A percentile compares a stretch with the other conserved stretches of the same genome.
Conservation (phyloP, 2,113 vertebrate genomes). For the Seriola quinqueradiata region DNA sequence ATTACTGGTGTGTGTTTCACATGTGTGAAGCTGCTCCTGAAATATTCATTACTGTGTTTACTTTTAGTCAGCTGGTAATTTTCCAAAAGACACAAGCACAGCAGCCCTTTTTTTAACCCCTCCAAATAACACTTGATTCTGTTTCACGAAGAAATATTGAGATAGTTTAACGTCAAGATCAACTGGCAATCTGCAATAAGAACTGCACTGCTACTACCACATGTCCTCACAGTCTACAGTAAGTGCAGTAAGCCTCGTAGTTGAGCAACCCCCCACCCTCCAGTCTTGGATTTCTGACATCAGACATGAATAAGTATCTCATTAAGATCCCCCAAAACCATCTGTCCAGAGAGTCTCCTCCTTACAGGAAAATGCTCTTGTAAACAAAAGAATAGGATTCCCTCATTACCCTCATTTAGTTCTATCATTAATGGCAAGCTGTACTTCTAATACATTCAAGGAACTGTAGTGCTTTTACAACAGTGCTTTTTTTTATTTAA, state of each 20-base stretch:
- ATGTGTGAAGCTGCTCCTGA: conserved; percentile 51
- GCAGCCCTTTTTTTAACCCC: not conserved
- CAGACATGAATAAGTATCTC: conserved; percentile 78
- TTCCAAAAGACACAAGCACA: conserved; percentile 12
- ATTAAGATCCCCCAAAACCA: conserved; percentile 78
- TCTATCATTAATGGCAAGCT: conserved; percentile 27
- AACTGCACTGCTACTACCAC: conserved; percentile 6
- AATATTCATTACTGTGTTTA: conserved; percentile 71
- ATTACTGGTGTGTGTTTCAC: conserved; percentile 62
- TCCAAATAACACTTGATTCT: not conserved
- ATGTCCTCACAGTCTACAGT: conserved; percentile 25
- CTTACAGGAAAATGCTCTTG: conserved; percentile 39
- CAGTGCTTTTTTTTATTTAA: no score
- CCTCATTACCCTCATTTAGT: conserved; percentile 64
- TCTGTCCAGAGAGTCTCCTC: conserved; percentile 74
- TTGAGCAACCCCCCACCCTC: conserved; percentile 5
- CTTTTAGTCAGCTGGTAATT: conserved; percentile 34
- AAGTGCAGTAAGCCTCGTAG: conserved; percentile 25
- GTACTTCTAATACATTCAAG: conserved; percentile 19
- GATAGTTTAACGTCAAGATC: not conserved
- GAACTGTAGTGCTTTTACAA: not conserved
- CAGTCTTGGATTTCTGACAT: conserved; percentile 70
- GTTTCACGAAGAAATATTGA: not conserved
- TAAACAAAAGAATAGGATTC: conserved; percentile 72
- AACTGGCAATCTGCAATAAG: not conserved